phyloP scores from a whole-genome alignment of 1,140 invertebrate genomes.

The Neuroterus valhalla region DNA sequence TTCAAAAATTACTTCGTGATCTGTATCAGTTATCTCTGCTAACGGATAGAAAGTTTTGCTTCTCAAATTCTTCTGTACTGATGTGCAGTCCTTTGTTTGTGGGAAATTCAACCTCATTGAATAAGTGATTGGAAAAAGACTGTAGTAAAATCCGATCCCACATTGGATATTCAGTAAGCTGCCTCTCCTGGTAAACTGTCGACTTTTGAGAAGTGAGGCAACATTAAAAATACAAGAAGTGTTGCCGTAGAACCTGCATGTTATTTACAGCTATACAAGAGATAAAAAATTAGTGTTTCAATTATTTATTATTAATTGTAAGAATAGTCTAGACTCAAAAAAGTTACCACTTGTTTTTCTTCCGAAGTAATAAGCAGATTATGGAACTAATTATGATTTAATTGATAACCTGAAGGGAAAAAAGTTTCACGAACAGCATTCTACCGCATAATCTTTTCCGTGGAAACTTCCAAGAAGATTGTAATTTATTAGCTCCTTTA shows the following conservation, averaged over 20 bases:
- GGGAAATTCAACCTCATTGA: background rate
- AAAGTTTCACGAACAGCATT: background rate
- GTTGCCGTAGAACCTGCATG: background rate
- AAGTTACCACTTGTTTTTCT: background rate
- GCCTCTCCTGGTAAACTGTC: constrained; percentile 19
- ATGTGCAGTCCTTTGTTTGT: background rate
- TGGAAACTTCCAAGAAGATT: background rate
- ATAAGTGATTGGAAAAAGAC: constrained; percentile 4
- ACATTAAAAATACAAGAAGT: background rate
- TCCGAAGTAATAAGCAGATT: background rate
- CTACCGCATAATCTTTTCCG: background rate
- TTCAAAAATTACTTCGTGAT: no score
- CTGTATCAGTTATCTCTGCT: no score
- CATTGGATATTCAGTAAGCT: constrained; percentile 1
- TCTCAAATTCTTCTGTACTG: no score
- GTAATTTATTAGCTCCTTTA: constrained; percentile 5
- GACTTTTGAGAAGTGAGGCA: background rate
- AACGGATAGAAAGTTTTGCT: no score
- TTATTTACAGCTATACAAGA: background rate
- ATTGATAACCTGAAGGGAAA: background rate
- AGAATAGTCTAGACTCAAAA: no score
- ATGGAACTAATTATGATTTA: background rate
- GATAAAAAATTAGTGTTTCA: no score
- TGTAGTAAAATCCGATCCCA: background rate
- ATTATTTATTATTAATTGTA: no score